phyloP scores from a whole-genome alignment of 2,888 invertebrate genomes.

The Eupeodes luniger region DNA sequence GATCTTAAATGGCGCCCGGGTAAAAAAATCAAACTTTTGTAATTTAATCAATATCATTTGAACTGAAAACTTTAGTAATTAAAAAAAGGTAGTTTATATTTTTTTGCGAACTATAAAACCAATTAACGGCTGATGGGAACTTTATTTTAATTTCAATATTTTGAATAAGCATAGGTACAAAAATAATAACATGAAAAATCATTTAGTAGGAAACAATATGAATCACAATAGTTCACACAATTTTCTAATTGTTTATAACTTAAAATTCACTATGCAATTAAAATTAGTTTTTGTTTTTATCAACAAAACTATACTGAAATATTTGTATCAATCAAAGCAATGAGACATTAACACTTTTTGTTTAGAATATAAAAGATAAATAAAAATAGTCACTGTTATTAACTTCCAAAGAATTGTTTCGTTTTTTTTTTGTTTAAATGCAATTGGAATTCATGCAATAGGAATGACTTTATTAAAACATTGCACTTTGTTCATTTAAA shows the following conservation, averaged over 20 bases:
- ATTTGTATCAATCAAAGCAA: constrained; percentile 32
- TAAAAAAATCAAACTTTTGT: no score
- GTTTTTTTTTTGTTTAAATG: neutral
- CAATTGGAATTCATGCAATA: neutral
- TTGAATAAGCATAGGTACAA: no score
- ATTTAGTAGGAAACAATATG: neutral
- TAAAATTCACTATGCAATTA: neutral
- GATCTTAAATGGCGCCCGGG: no score
- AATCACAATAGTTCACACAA: neutral
- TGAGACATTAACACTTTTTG: constrained; percentile 32
- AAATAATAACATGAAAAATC: no score
- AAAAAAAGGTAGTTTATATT: no score
- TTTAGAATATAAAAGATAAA: neutral
- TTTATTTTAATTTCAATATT: no score
- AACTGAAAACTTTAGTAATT: no score
- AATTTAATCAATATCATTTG: no score
- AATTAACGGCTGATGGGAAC: no score
- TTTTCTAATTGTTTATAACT: neutral
- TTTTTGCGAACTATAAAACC: no score
- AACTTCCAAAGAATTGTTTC: neutral
- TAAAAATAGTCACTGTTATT: neutral
- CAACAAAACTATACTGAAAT: neutral
- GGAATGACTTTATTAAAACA: constrained; percentile 1
- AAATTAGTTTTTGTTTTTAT: neutral
- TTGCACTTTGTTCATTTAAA: constrained; percentile 10